phyloP scores from a whole-genome alignment of 2,113 vertebrate species.

The Myocastor coypus region DNA sequence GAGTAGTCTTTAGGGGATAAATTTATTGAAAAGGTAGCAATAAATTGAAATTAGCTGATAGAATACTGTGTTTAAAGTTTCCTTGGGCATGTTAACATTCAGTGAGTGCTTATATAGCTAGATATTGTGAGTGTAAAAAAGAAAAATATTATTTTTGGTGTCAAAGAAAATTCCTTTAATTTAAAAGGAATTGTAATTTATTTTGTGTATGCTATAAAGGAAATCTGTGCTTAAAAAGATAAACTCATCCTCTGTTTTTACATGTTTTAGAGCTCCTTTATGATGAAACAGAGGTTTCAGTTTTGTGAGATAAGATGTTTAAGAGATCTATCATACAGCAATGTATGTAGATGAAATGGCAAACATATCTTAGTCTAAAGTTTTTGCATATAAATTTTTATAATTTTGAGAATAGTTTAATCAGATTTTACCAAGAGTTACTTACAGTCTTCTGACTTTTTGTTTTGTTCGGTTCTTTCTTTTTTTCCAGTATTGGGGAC shows the following conservation, averaged over 20 bases:
- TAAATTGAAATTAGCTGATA: slow-evolving; percentile 42
- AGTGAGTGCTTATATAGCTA: not conserved
- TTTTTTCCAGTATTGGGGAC: not conserved
- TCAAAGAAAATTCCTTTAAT: slow-evolving; percentile 14
- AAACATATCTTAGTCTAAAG: slow-evolving; percentile 13
- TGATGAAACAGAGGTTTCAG: slow-evolving; percentile 33
- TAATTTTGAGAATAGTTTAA: slow-evolving; percentile 34
- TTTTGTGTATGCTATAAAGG: not conserved
- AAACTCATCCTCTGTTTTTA: not conserved
- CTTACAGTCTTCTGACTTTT: not conserved
- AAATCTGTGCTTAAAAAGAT: not conserved
- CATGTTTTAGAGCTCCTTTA: not conserved
- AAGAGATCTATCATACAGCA: not conserved
- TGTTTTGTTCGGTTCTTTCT: not conserved
- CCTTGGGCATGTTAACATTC: not conserved
- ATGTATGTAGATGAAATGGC: not conserved
- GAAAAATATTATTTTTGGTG: not conserved
- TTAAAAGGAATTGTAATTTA: slow-evolving; percentile 4
- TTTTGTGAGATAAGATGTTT: slow-evolving; percentile 23
- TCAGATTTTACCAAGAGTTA: slow-evolving; percentile 54
- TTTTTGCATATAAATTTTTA: slow-evolving; percentile 33
- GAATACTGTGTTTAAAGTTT: slow-evolving; percentile 37
- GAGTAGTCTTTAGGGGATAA: not conserved
- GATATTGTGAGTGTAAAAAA: not conserved
- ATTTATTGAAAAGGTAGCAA: not conserved